Evolutionary conservation across 2,888 invertebrate species (phyloP), one percentile per base, ranked within the genome.

Genomic region (Molorchus minor): DNA sequence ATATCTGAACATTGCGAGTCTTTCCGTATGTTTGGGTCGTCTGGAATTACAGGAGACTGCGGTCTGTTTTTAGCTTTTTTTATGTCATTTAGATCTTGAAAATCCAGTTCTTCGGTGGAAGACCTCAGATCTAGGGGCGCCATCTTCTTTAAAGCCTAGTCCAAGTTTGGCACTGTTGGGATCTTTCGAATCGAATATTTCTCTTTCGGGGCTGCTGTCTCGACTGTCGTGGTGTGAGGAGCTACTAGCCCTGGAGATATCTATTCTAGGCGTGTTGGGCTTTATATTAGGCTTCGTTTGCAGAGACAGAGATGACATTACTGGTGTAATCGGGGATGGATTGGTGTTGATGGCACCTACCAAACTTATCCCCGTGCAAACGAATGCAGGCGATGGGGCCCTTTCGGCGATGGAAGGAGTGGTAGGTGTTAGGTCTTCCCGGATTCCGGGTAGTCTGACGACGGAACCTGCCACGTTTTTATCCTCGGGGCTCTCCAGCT

Each of bases 201-300:
- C 93, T 76, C 92, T 85, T 78, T 94, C 94, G 1, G 94, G 93
- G 45, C 92, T 91, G 74, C 91, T 91, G 74, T 92, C 92, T 44
- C 90, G 86, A 71, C 92, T 92, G 76, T 93, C 93, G 77, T 93
- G 93, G 73, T 94, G 93, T 30, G 92, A 92, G 57, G 93, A 93
- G 78, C 92, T 92, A 75, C 93, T 93, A 3, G 94, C 94, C 69
- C 94, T 86, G 68, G 93, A 94, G 78, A 94, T 91, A 82, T 94
- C 94, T 71, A 94, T 94, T 73, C 94, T 86, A 16, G 94, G 94
- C 49, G 93, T 90, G 67, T 87, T 85, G 41, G 90, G 87, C 54
- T 70, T 77, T 30, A 73, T 71, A 21, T 61, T 67, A 8, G 57
- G 57, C 51, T 70, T 67, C 1, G 30, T 29, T 2, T 74, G 70